Percentiles rank a stretch among this genome's conserved stretches.
Evolutionary conservation across 2,797 vertebrate genomes (phyloP).

Genomic region (Zalophus californianus): DNA sequence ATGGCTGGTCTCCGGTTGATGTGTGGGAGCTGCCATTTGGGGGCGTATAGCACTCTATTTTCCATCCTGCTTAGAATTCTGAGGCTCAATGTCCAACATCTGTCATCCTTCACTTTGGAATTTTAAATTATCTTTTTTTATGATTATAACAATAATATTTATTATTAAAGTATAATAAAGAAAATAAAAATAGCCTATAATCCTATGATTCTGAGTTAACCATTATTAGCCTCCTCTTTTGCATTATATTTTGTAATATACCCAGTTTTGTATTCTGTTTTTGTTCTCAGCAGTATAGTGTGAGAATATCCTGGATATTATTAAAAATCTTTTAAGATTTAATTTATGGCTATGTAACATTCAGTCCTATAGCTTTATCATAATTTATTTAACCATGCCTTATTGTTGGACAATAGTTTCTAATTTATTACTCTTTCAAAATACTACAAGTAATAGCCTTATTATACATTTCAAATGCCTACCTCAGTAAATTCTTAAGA

Average conservation of each 20-base stretch:
- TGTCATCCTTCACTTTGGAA: slow-evolving; percentile 46
- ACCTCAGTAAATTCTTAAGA: slow-evolving; percentile 2
- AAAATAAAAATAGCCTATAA: slow-evolving; percentile 58
- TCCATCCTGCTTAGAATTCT: slow-evolving; percentile 61
- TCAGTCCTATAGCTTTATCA: slow-evolving; percentile 19
- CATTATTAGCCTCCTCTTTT: neutral
- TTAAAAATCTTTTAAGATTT: slow-evolving; percentile 32
- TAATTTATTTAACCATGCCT: neutral
- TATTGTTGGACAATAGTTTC: neutral
- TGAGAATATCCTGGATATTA: neutral
- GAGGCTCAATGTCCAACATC: slow-evolving; percentile 55
- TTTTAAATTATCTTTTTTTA: slow-evolving; percentile 61
- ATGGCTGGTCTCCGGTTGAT: neutral
- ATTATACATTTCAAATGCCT: neutral
- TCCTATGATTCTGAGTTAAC: neutral
- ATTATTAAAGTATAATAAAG: slow-evolving; percentile 52
- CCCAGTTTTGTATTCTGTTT: neutral
- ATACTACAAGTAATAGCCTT: neutral
- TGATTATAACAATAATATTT: slow-evolving; percentile 52
- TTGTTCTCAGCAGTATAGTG: neutral
- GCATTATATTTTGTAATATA: neutral
- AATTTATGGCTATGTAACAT: neutral
- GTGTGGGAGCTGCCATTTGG: slow-evolving; percentile 48
- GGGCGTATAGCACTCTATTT: slow-evolving; percentile 30
- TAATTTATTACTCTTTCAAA: slow-evolving; percentile 39